Base-by-base conservation (phyloP, 1,140 invertebrate genomes). In the Polyergus mexicanus region DNA sequence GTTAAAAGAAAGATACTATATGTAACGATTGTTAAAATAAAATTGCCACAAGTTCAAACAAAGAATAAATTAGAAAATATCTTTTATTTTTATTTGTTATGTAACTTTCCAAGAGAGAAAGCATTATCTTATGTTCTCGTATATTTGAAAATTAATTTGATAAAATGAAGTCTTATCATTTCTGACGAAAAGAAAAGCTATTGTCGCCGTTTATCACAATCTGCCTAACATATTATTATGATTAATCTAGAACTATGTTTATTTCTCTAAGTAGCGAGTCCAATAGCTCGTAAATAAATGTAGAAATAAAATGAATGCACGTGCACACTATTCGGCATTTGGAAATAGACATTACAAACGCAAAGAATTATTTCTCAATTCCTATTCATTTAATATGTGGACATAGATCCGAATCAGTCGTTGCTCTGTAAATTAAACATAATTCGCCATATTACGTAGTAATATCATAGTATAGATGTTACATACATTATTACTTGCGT, bases 181-280 rank as follows among this genome's bases (percentile, higher is more conserved):
- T 83, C 78, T 47, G 78, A 74, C 68, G 68, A 83, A 62, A 83
- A 8, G n/a, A n/a, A 72, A 74, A 60, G 28, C 78, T 83, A 83
- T 83, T 83, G 78, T 83, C 78, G 78, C 78, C 68, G 78, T 83
- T 83, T 83, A 83, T 83, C 78, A 83, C 78, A 83, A 83, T 83
- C 78, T 74, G 78, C 28, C 78, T 83, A 81, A 60, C 71, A 74
- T 25, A 72, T 74, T 78, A 78, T 54, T 83, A 83, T 83, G 28
- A 72, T 74, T 83, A 83, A 4, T 72, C 78, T 83, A 83, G 25
- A 74, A 35, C 78, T 83, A 83, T 83, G 5, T 72, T 72, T 83
- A 83, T 16, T 74, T 47, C 78, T 83, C 78, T 83, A 83, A 83
- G 11, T 80, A 80, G 38, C 68, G 68, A 83, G 78, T 13, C 68